A percentile compares a stretch with the other conserved stretches of the same genome.
Evolutionary conservation across 2,797 vertebrate genomes (phyloP).

Genomic region (Poecile montanus): DNA sequence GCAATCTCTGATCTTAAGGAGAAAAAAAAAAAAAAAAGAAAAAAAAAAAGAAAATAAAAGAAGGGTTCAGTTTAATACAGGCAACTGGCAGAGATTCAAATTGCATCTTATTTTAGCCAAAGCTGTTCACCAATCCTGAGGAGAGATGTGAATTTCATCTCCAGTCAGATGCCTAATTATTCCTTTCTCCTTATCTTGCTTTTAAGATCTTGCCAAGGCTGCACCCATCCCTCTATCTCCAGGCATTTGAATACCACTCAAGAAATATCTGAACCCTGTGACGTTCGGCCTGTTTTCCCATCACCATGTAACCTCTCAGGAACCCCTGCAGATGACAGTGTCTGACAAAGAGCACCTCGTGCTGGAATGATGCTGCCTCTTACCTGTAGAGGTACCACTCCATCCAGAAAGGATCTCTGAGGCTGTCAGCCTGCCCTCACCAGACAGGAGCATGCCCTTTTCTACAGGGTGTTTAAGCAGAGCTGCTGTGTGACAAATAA

Average conservation of each 20-base stretch:
- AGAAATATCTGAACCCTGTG: conserved; percentile 13
- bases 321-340: background rate
- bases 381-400: conserved; percentile 15
- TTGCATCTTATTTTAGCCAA: conserved; percentile 52
- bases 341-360: background rate
- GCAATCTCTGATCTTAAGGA: conserved; percentile 49
- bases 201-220: conserved; percentile 65
- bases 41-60: background rate
- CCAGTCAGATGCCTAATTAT: conserved; percentile 53
- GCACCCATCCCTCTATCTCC: conserved; percentile 48
- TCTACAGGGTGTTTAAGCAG: background rate
- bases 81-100: conserved; percentile 58
- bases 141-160: conserved; percentile 50
- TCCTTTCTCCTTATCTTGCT: conserved; percentile 48
- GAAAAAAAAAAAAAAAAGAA: background rate
- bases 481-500: conserved; percentile 3
- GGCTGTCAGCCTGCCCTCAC: background rate
- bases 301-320: background rate
- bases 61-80: conserved; percentile 40
- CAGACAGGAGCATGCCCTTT: background rate
- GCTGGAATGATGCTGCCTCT: conserved; percentile 30
- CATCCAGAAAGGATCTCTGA: background rate
- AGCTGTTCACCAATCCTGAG: conserved; percentile 50
- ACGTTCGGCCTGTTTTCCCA: background rate
- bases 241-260: conserved; percentile 34